Evolutionary conservation across 1,140 invertebrate genomes (phyloP), one percentile per base, ranked within the genome.

Genomic region (Fopius arisanus): DNA sequence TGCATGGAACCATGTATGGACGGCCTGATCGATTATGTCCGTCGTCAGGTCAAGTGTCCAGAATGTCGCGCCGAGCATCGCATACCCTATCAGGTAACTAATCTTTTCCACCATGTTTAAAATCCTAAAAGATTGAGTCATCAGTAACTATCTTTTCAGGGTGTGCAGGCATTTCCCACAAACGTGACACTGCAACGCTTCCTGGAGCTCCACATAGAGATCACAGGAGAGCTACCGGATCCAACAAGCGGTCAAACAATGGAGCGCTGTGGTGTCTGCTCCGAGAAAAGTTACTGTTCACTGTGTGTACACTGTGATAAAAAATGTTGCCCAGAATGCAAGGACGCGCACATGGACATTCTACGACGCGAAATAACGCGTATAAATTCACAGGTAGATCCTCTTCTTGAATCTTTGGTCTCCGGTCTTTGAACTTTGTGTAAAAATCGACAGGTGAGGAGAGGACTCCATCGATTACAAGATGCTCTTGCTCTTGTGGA

Each of bases 1-100:
- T 99, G 98, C 87, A 96, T 98, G 93, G 96, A 97, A 82, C 97
- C 97, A 33, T 99, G 97, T 88, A 96, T 98, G 93, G 97, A 98
- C 88, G 96, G 96, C 69, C 91, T 98, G 43, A 96, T 97, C 78
- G 97, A 98, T 89, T 97, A 98, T 84, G 96, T 97, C 62, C 91
- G 95, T 78, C 90, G 95, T 89, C 96, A 97, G 91, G 95, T 99
- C 48, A 98, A 98, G 91, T 99, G 98, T 91, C 98, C 98, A 82
- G 98, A 99, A 93, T 99, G 98, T 85, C 92, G 98, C 70, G 96
- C 97, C 65, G 97, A 99, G 89, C 97, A 99, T 89, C 91, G 96
- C 72, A 97, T 99, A 81, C 97, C 97, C 43, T 98, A 97, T 87
- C 96, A 98, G 79, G 87, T 87, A 75, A 68, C 31, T 51, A 12